Conservation (phyloP, 1,140 invertebrate species). For the Ctenoplectra terminalis region DNA sequence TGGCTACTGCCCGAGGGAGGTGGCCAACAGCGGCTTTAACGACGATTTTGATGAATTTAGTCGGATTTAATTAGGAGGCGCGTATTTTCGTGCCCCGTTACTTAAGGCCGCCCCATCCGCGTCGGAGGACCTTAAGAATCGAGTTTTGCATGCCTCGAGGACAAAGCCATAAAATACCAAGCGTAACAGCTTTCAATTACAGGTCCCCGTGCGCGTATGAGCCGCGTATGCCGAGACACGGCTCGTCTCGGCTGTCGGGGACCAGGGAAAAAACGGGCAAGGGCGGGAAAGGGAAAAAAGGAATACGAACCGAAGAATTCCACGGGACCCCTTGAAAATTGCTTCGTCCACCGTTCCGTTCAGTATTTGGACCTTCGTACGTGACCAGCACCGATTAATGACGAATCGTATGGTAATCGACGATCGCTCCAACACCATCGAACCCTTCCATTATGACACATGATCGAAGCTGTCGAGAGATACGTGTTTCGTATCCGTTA, state of each 20-base stretch:
- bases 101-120: constrained; percentile 46
- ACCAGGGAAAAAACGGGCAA: constrained; percentile 16
- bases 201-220: constrained; percentile 64
- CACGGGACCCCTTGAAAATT: constrained; percentile 48
- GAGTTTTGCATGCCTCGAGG: constrained; percentile 77
- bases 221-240: constrained; percentile 20
- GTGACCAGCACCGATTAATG: constrained; percentile 31
- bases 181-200: constrained; percentile 80
- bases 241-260: not conserved
- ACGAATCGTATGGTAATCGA: constrained; percentile 25
- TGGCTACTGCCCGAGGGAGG: constrained; percentile 29
- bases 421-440: not conserved
- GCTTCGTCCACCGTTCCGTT: not conserved
- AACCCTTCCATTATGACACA: constrained; percentile 33
- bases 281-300: constrained; percentile 15
- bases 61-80: constrained; percentile 76
- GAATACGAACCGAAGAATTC: constrained; percentile 44
- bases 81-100: constrained; percentile 70
- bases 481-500: constrained; percentile 18
- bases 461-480: constrained; percentile 1
- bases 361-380: constrained; percentile 45
- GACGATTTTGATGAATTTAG: constrained; percentile 78
- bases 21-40: constrained; percentile 61
- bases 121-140: constrained; percentile 71
- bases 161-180: constrained; percentile 78